Evolutionary conservation across 2,113 vertebrate genomes (phyloP), one percentile per base, ranked within the genome.

Genomic region (Thunnus maccoyii): DNA sequence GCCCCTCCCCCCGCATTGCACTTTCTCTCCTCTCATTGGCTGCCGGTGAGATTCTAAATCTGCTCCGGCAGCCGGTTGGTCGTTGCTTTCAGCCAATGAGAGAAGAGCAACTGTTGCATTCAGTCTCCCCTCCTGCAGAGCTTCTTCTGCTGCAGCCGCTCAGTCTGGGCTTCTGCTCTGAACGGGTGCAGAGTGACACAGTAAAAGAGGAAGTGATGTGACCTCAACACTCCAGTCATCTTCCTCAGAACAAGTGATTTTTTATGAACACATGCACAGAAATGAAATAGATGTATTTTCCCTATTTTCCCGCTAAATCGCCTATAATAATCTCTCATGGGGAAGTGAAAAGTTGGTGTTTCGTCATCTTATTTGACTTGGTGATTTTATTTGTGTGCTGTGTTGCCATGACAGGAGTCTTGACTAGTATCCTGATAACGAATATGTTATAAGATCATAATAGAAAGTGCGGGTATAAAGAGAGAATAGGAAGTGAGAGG

Each of bases 91-190:
- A 58, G 63, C 92, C 92, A 92, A 92, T 93, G 4, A 71, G 70
- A 46, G 32, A 7, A 32, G 63, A 72, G 84, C 86, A 92, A 91
- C 92, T 93, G 91, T 91, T 93, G 92, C 89, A 84, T 86, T 36
- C 78, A 52, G 11, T 12, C 32, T 8, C 16, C 25, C 44, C 32
- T 30, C 55, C 80, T 58, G 76, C 75, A 36, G 83, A 32, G 63
- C 50, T 78, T 13, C 61, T 12, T 2, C 58, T 62, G 76, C 66
- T 83, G 86, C 79, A 76, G 79, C 74, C 54, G 41, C 55, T 73
- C 66, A n/a, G 65, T 63, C 73, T 67, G 46, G 60, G n/a, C n/a
- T 9, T 63, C 5, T 15, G 57, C 56, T 73, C 30, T 22, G 60
- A 62, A 51, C 36, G 22, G 3, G 4, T n/a, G 14, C 13, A 12